Evolutionary conservation across 2,797 vertebrate genomes (phyloP).

Genomic region (Sarcophilus harrisii): DNA sequence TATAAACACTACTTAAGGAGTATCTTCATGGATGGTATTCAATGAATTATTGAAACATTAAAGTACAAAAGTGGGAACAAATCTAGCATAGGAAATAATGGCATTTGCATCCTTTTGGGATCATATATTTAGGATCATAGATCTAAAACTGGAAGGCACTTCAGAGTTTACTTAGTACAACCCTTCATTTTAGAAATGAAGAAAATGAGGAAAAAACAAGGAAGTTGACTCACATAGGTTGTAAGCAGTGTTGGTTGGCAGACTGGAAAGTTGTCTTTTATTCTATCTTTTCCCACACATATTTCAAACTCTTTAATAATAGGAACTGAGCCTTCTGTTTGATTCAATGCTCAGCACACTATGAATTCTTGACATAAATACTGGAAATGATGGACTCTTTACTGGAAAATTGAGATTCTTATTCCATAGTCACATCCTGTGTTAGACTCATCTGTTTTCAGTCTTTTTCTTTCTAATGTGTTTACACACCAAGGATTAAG

Average conservation of each 20-base stretch:
- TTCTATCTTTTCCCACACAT: not conserved
- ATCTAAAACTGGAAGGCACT: not conserved
- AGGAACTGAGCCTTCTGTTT: not conserved
- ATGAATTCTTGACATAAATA: not conserved
- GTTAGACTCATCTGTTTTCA: conserved; percentile 5
- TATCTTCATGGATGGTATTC: not conserved
- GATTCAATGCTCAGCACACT: not conserved
- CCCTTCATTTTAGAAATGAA: not conserved
- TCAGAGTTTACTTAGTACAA: not conserved
- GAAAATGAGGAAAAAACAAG: not conserved
- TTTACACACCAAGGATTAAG: not conserved
- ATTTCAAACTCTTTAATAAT: not conserved
- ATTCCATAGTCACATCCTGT: too few species aligned
- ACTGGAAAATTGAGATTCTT: not conserved
- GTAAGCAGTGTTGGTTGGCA: not conserved
- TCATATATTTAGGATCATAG: not conserved
- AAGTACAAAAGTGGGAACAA: not conserved
- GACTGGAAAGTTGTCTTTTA: not conserved
- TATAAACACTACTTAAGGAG: not conserved
- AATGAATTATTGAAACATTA: not conserved
- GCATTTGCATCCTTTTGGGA: not conserved
- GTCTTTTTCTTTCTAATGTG: not conserved
- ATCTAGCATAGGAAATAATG: not conserved
- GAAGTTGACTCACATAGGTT: not conserved
- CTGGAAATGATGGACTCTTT: not conserved